A percentile compares a stretch with the other conserved stretches of the same genome.
phyloP scores from a whole-genome alignment of 2,797 vertebrate genomes.

The Cottoperca gobio region DNA sequence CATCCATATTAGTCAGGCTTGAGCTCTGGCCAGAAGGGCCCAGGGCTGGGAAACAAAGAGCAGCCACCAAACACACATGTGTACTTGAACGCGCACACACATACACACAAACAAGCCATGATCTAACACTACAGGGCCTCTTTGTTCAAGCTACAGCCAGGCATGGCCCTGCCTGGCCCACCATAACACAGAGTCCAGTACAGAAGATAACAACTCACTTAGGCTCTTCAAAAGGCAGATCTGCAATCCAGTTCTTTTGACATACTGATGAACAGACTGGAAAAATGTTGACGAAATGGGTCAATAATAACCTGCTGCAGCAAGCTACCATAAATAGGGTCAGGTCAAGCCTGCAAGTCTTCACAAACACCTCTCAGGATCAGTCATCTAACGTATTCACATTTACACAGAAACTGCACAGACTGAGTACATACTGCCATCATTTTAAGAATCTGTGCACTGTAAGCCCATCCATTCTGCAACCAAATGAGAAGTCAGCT shows the following conservation, averaged over 20 bases:
- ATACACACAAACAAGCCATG: constrained; percentile 28
- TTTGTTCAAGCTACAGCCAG: constrained; percentile 72
- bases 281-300: constrained; percentile 54
- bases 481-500: constrained; percentile 8
- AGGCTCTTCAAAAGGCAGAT: constrained; percentile 74
- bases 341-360: constrained; percentile 24
- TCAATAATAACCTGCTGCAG: constrained; percentile 59
- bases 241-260: constrained; percentile 59
- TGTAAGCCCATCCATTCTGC: not conserved
- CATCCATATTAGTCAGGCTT: constrained; percentile 81
- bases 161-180: constrained; percentile 63
- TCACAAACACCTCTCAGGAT: constrained; percentile 12
- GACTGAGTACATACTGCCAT: not conserved
- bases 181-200: constrained; percentile 61
- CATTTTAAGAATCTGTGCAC: not conserved
- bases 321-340: constrained; percentile 50
- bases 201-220: constrained; percentile 62
- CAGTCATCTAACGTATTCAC: not conserved
- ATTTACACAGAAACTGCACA: not conserved
- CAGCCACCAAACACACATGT: constrained; percentile 72
- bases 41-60: constrained; percentile 79
- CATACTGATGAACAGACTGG: constrained; percentile 56
- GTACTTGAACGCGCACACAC: constrained; percentile 21
- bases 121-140: constrained; percentile 75
- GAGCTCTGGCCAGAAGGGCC: constrained; percentile 75